A percentile compares a stretch with the other conserved stretches of the same genome.
phyloP scores from a whole-genome alignment of 2,888 invertebrate genomes.

The Dasypogon diadema region DNA sequence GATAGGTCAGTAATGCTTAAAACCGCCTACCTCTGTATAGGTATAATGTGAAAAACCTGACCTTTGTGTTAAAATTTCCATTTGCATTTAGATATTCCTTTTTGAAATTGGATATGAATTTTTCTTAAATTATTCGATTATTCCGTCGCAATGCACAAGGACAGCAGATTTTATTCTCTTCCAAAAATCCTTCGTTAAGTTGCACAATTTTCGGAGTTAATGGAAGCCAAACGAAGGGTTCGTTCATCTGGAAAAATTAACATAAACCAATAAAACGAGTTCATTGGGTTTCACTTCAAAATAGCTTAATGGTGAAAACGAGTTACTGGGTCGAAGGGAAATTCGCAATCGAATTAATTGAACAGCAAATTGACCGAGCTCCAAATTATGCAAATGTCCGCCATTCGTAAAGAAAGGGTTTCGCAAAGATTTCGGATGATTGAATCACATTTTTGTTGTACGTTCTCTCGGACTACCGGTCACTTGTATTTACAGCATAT shows the following conservation, averaged over 20 bases:
- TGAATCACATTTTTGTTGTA: not conserved
- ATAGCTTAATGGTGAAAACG: slow-evolving; percentile 40
- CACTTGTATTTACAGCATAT: not conserved
- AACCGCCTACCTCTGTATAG: too few relatives aligned
- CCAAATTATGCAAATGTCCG: slow-evolving; percentile 54
- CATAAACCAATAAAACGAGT: slow-evolving; percentile 54
- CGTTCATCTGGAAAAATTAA: slow-evolving; percentile 52
- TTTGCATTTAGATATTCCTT: too few relatives aligned
- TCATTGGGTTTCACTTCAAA: slow-evolving; percentile 45
- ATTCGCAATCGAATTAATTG: slow-evolving; percentile 55
- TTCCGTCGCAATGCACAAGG: slow-evolving; percentile 22
- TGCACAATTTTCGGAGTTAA: slow-evolving; percentile 21
- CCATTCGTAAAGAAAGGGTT: slow-evolving; percentile 19
- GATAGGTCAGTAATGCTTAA: too few relatives aligned
- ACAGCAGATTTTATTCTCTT: slow-evolving; percentile 2
- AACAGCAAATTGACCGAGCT: slow-evolving; percentile 55
- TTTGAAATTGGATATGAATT: too few relatives aligned
- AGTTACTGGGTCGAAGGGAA: slow-evolving; percentile 13
- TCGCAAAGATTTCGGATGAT: slow-evolving; percentile 34
- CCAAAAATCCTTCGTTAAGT: not conserved
- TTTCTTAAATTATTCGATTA: slow-evolving; percentile 26
- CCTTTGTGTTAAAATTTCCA: too few relatives aligned
- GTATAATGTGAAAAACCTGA: too few relatives aligned
- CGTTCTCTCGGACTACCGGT: not conserved
- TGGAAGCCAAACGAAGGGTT: slow-evolving; percentile 34